Base-by-base conservation (phyloP, 2,888 invertebrate genomes). In the Barypeithes pellucidus region DNA sequence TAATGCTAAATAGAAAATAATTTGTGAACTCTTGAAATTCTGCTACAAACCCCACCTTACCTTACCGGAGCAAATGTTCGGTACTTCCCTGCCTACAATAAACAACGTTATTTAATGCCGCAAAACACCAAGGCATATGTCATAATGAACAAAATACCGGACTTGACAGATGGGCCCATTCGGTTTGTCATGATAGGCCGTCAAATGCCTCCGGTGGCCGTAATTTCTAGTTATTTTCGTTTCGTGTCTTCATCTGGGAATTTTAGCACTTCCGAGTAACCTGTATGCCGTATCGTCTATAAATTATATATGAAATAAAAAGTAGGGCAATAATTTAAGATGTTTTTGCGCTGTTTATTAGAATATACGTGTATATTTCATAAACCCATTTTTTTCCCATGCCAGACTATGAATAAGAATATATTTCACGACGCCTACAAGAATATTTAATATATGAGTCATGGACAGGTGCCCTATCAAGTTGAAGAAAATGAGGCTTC, bases 181-280 rank as follows among this genome's bases (percentile, higher is more conserved):
- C 57, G 67, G 52, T 67, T 72, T 67, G 47, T 54, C 45, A 62
- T 67, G 62, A 72, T 72, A 67, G 65, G 72, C 61, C 67, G 72
- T 72, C 72, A 72, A 67, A 72, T 72, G 67, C 72, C 47, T 50
- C 62, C 61, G 67, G 60, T 24, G 29, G 54, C 45, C 61, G 67
- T 72, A 72, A 72, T 67, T 72, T 62, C 62, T 54, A 72, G 72
- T 61, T 67, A 67, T 67, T 71, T 72, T 60, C 72, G 33, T 20
- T 50, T 65, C 65, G 65, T 50, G 65, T 65, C 47, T 47, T 57
- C 33, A 33, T 57, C 54, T 57, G 54, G 33, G 18, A 57, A 57
- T 57, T 57, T 57, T 57, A 36, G 33, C 33, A 33, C 33, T 33
- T 57, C 36, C 18, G 18, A 16, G n/a, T 33, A 14, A 57, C 54